Conservation (phyloP, 2,888 invertebrate species). For the Panzeria rudis region DNA sequence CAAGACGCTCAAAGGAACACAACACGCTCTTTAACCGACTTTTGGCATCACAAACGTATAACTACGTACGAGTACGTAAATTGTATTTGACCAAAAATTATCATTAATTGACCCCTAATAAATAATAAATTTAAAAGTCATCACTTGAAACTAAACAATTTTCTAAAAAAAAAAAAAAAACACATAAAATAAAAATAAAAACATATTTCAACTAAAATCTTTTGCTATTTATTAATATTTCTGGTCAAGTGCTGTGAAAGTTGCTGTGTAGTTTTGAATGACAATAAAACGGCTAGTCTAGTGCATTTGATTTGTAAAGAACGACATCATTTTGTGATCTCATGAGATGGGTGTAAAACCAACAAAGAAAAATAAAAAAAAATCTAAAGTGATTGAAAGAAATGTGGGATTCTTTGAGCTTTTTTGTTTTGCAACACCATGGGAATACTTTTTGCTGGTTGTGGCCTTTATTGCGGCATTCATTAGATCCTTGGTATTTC, state of each 20-base stretch:
- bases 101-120: constrained; percentile 52
- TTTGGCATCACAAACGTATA: background rate
- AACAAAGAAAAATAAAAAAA: constrained; percentile 37
- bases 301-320: constrained; percentile 24
- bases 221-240: constrained; percentile 54
- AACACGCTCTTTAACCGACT: constrained; percentile 19
- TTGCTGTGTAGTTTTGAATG: background rate
- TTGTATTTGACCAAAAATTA: constrained; percentile 37
- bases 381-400: constrained; percentile 61
- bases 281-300: background rate
- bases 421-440: constrained; percentile 86
- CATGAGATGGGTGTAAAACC: constrained; percentile 47
- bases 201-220: background rate
- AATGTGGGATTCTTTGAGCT: constrained; percentile 77
- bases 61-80: background rate
- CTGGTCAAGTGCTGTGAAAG: background rate
- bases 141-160: constrained; percentile 22
- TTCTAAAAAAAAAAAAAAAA: background rate
- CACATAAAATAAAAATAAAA: background rate
- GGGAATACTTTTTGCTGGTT: constrained; percentile 85
- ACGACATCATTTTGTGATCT: background rate
- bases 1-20: constrained; percentile 1
- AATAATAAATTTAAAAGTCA: constrained; percentile 29
- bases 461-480: constrained; percentile 85
- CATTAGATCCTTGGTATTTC: constrained; percentile 86